phyloP scores from a whole-genome alignment of 2,797 vertebrate genomes.

The Chelidonichthys spinosus region DNA sequence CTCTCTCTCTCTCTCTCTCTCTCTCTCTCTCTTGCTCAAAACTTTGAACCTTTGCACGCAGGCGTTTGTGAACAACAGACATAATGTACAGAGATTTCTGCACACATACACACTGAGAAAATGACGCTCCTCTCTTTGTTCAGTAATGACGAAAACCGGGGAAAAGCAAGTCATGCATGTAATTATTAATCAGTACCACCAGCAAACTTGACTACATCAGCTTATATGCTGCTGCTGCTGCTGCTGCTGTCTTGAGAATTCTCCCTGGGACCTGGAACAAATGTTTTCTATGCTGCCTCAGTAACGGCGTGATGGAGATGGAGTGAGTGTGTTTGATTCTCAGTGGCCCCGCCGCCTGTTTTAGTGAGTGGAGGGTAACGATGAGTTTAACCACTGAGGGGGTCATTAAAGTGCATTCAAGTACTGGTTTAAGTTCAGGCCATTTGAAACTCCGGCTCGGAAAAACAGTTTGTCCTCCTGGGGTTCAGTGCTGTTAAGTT shows the following conservation, averaged over 20 bases:
- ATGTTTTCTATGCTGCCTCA: not conserved
- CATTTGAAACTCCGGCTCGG: not conserved
- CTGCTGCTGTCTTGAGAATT: not conserved
- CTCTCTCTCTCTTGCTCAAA: not conserved
- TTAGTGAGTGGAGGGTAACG: not conserved
- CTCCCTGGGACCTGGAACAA: not conserved
- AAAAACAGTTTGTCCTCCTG: not conserved
- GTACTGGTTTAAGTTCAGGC: not conserved
- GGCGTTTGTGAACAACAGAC: slow-evolving; percentile 3
- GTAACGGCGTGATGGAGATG: not conserved
- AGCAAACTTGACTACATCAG: slow-evolving; percentile 26
- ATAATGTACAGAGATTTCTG: slow-evolving; percentile 7
- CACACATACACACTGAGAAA: slow-evolving; percentile 5
- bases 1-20: not conserved
- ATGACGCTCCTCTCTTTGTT: slow-evolving; percentile 20
- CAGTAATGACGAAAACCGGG: slow-evolving; percentile 38
- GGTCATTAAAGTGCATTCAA: not conserved
- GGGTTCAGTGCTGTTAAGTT: not conserved
- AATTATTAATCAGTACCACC: slow-evolving; percentile 58
- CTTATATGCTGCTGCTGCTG: not conserved
- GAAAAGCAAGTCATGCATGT: slow-evolving; percentile 44
- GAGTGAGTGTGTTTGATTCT: not conserved
- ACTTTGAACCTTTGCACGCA: not conserved
- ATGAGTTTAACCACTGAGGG: not conserved
- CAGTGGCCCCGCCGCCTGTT: not conserved